These are phyloP conservation scores for Iphiclides podalirius DNA, from an alignment of 2,888 invertebrate genomes.

Conservation along the genomic window DNA sequence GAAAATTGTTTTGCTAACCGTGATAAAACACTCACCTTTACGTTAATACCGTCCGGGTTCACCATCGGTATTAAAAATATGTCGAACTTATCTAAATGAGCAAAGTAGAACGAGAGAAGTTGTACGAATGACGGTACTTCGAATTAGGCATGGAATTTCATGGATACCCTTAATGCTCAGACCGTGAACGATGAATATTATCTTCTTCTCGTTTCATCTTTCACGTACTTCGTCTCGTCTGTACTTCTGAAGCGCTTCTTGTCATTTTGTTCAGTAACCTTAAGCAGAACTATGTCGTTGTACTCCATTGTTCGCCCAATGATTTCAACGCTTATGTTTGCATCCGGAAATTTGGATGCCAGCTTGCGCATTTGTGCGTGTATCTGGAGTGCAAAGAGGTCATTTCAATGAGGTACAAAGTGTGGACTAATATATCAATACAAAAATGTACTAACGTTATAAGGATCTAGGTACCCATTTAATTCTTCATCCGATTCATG, in stretches of 20 bases:
- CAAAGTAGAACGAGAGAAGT: constrained; percentile 48
- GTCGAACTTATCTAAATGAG: constrained; percentile 59
- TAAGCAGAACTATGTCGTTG: constrained; percentile 55
- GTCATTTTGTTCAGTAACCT: constrained; percentile 31
- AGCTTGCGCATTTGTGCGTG: constrained; percentile 37
- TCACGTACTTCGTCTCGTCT: constrained; percentile 44
- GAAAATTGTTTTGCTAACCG: no score
- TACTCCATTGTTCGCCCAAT: constrained; percentile 54
- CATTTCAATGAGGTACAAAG: background rate
- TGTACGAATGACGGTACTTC: constrained; percentile 28
- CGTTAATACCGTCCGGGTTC: constrained; percentile 58
- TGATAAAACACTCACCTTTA: constrained; percentile 25
- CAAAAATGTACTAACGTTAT: constrained; percentile 17
- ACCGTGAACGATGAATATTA: constrained; percentile 64
- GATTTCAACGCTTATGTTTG: constrained; percentile 43
- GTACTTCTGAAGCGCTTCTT: constrained; percentile 39
- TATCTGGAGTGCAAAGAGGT: constrained; percentile 48
- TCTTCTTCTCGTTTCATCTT: constrained; percentile 55
- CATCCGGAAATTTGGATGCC: constrained; percentile 33
- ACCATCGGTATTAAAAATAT: constrained; percentile 64
- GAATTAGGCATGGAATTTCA: constrained; percentile 31
- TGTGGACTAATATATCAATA: no score
- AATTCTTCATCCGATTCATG: constrained; percentile 4
- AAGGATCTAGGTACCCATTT: constrained; percentile 19
- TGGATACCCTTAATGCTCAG: constrained; percentile 50